phyloP scores from a whole-genome alignment of 1,140 invertebrate species.

The Hylyphantes graminicola region DNA sequence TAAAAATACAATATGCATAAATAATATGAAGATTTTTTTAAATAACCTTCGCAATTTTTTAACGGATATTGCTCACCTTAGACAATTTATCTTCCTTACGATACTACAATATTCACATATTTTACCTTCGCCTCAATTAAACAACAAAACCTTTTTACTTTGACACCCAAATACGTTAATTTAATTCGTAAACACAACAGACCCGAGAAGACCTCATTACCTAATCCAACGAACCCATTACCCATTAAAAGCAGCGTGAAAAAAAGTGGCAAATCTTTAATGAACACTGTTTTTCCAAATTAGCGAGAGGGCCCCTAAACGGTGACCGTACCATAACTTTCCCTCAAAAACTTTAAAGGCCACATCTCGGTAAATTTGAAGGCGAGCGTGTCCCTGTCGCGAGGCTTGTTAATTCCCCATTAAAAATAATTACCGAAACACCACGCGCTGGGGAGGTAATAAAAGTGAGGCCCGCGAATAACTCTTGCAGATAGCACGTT shows the following conservation, averaged over 20 bases:
- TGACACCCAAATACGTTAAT: too few relatives aligned
- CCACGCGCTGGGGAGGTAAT: neutral
- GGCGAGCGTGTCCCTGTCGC: slow-evolving; percentile 24
- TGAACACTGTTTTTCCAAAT: slow-evolving; percentile 49
- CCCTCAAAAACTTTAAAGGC: slow-evolving; percentile 28
- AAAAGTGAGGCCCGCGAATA: slow-evolving; percentile 7
- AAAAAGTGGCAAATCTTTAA: slow-evolving; percentile 15
- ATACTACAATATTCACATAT: too few relatives aligned
- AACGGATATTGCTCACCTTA: too few relatives aligned
- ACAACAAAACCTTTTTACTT: too few relatives aligned
- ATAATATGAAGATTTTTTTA: too few relatives aligned
- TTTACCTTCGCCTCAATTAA: too few relatives aligned
- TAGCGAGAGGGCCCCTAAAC: slow-evolving; percentile 12
- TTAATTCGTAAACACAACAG: too few relatives aligned
- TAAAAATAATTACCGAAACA: slow-evolving; percentile 40
- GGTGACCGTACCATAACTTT: slow-evolving; percentile 29
- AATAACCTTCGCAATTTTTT: too few relatives aligned
- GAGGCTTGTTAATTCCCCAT: slow-evolving; percentile 48
- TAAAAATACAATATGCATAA: too few relatives aligned
- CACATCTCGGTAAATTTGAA: slow-evolving; percentile 38
- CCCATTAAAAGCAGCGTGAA: slow-evolving; percentile 26
- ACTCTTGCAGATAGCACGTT: neutral
- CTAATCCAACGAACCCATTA: neutral
- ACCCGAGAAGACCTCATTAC: neutral
- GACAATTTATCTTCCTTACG: too few relatives aligned